Evolutionary conservation across 1,140 invertebrate species (phyloP), one percentile per base, ranked within the genome.

Genomic region (Bombus sibiricus): DNA sequence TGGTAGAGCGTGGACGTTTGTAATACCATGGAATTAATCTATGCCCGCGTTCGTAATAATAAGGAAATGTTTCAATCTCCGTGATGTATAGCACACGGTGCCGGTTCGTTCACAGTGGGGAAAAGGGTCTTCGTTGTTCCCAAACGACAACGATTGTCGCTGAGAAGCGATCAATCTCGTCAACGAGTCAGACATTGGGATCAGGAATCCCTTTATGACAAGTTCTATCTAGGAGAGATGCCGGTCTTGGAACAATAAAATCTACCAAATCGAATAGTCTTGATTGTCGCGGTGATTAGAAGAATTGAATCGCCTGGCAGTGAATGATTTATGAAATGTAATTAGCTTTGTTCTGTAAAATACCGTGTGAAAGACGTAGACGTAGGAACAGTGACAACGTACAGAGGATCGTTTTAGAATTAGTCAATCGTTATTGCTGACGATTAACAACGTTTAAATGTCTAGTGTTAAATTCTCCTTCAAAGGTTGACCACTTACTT

Each of bases 61-160:
- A 94, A 95, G 94, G 94, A 95, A 95, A 95, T 95, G 94, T 95
- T 95, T 95, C 94, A 95, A 95, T 95, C 94, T 92, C 92, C 92
- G 92, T 95, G 94, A 95, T 95, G 94, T 95, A 95, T 95, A 94
- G 92, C 92, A 89, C 92, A 90, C 64, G 68, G 79, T 88, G 80
- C 69, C 77, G 78, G 84, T 84, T 75, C 80, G 87, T 91, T 82
- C 88, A 59, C 78, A 32, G 71, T 15, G 75, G 85, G 82, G 86
- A 88, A 89, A 91, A 90, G 89, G 90, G 88, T 86, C 84, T 72
- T 83, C 88, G 83, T 87, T 87, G 81, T 83, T 91, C 82, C 64
- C 39, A 57, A 80, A 79, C 84, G 79, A 83, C 81, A 76, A 86
- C 86, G 86, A 68, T 90, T 85, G 89, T 90, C 88, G 86, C 88